phyloP scores from a whole-genome alignment of 2,888 invertebrate species.

The Papilio gigon region DNA sequence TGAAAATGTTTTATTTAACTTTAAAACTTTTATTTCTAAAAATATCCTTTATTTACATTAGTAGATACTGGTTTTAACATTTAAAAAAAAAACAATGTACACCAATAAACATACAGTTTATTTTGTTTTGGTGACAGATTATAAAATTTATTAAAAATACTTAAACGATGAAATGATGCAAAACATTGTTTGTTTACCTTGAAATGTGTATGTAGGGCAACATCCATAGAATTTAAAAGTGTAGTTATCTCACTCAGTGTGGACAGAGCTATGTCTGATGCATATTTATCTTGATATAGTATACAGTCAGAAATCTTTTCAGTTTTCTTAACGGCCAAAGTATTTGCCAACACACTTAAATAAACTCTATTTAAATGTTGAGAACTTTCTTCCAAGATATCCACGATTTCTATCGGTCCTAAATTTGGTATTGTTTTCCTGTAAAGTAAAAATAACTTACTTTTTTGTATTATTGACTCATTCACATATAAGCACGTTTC shows the following conservation, averaged over 20 bases:
- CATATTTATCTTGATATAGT: slow-evolving; percentile 70
- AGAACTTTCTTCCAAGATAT: slow-evolving; percentile 70
- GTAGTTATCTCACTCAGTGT: slow-evolving; percentile 68
- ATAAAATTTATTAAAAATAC: neutral
- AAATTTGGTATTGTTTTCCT: slow-evolving; percentile 48
- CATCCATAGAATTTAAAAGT: slow-evolving; percentile 72
- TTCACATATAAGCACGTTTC: neutral
- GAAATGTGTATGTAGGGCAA: slow-evolving; percentile 64
- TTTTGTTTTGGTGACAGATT: neutral
- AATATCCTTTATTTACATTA: too few species aligned
- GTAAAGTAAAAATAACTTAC: slow-evolving; percentile 2
- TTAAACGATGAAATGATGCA: neutral
- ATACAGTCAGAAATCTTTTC: slow-evolving; percentile 65
- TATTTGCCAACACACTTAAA: slow-evolving; percentile 70
- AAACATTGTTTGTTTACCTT: slow-evolving; percentile 58
- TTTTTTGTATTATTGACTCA: neutral
- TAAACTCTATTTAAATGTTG: slow-evolving; percentile 72
- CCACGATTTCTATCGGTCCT: slow-evolving; percentile 64
- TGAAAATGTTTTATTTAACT: too few species aligned
- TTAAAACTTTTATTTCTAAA: too few species aligned
- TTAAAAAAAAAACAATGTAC: too few species aligned
- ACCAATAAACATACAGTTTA: too few species aligned
- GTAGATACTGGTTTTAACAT: too few species aligned
- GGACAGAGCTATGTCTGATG: slow-evolving; percentile 68
- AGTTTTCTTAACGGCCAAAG: slow-evolving; percentile 66